phyloP scores from a whole-genome alignment of 2,888 invertebrate genomes.

The Galeopsomyia nigrocyanea region DNA sequence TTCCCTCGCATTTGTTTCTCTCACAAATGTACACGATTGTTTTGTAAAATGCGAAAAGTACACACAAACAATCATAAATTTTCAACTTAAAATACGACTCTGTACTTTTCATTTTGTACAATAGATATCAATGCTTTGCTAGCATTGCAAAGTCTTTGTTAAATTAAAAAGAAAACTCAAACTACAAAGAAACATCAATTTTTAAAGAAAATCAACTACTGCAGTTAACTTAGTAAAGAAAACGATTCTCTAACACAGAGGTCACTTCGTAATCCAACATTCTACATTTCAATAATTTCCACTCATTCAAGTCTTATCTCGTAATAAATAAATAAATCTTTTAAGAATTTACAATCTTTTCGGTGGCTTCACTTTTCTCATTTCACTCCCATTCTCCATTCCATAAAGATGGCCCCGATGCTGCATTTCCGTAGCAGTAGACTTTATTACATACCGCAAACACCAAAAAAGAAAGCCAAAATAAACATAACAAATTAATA shows the following conservation, averaged over 20 bases:
- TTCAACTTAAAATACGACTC: slow-evolving; percentile 41
- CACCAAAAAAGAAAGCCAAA: slow-evolving; percentile 52
- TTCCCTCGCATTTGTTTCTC: slow-evolving; percentile 35
- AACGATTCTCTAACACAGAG: too few relatives aligned
- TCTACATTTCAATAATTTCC: slow-evolving; percentile 15
- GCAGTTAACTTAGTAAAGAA: slow-evolving; percentile 6
- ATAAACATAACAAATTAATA: slow-evolving; percentile 52
- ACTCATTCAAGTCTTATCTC: slow-evolving; percentile 6
- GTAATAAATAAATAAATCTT: slow-evolving; percentile 13
- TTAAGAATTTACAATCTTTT: slow-evolving; percentile 50
- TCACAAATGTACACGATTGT: slow-evolving; percentile 44
- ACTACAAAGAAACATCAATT: slow-evolving; percentile 32
- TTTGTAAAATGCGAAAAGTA: slow-evolving; percentile 34
- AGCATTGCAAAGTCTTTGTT: slow-evolving; percentile 36
- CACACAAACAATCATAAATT: slow-evolving; percentile 40
- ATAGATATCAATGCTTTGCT: slow-evolving; percentile 34
- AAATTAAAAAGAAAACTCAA: slow-evolving; percentile 30
- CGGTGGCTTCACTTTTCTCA: slow-evolving; percentile 61
- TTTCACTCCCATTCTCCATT: slow-evolving; percentile 62
- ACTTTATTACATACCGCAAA: slow-evolving; percentile 66
- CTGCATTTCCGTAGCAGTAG: slow-evolving; percentile 71
- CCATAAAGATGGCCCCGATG: slow-evolving; percentile 71
- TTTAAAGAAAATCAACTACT: slow-evolving; percentile 38
- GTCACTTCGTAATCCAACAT: too few relatives aligned
- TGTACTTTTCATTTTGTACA: slow-evolving; percentile 46